Evolutionary conservation across 1,140 invertebrate genomes (phyloP).

Genomic region (Chionoecetes opilio): DNA sequence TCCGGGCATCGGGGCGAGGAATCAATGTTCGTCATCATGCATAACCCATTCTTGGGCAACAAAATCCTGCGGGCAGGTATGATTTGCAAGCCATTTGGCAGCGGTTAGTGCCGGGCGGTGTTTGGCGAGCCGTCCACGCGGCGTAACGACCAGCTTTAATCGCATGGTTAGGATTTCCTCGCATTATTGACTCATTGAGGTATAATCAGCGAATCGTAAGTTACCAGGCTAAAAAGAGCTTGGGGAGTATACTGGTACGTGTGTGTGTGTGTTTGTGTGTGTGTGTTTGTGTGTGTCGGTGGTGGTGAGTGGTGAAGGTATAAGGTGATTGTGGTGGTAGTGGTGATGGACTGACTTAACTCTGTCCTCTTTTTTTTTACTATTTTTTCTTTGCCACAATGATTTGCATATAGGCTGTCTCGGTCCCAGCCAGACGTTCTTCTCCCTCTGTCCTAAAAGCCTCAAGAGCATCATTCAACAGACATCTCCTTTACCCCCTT

Average conservation of each 20-base stretch:
- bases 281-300: neutral
- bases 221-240: slow-evolving; percentile 36
- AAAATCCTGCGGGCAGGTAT: neutral
- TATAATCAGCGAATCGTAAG: slow-evolving; percentile 60
- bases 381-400: neutral
- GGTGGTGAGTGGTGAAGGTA: neutral
- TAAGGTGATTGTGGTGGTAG: neutral
- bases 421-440: neutral
- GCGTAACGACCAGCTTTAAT: slow-evolving; percentile 19
- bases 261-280: neutral
- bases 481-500: no score
- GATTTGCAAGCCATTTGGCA: slow-evolving; percentile 50
- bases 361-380: slow-evolving; percentile 39
- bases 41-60: neutral
- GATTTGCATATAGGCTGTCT: neutral
- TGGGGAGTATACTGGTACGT: neutral
- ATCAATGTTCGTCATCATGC: slow-evolving; percentile 37
- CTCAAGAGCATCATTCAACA: neutral
- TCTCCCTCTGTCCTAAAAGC: neutral
- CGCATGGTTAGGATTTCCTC: slow-evolving; percentile 37
- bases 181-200: slow-evolving; percentile 38
- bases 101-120: neutral
- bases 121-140: neutral
- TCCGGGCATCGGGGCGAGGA: slow-evolving; percentile 28
- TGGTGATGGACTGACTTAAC: neutral